Conservation (phyloP, 2,888 invertebrate species). For the Agrotis clavis region DNA sequence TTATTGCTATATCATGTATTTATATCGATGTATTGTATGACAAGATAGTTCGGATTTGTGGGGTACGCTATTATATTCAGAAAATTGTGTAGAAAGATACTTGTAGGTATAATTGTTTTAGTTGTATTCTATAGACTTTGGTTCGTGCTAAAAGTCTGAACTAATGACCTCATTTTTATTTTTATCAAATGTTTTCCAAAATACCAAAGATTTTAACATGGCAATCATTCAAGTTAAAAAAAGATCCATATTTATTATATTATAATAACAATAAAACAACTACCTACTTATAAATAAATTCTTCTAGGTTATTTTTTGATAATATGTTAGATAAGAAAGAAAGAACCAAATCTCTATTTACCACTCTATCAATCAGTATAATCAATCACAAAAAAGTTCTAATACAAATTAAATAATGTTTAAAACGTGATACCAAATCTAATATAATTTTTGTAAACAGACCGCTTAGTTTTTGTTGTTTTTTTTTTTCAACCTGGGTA, state of each 20-base stretch:
- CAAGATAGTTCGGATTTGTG: background rate
- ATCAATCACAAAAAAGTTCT: too few relatives aligned
- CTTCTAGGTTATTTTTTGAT: too few relatives aligned
- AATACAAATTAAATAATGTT: background rate
- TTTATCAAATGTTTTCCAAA: background rate
- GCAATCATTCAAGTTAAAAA: background rate
- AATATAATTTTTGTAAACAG: background rate
- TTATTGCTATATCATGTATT: conserved; percentile 37
- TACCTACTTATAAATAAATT: too few relatives aligned
- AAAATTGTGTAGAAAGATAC: background rate
- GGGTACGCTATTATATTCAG: background rate
- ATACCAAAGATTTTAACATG: background rate
- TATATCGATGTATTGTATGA: conserved; percentile 15
- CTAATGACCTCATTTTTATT: background rate
- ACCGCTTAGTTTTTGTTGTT: too few relatives aligned
- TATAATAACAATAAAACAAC: too few relatives aligned
- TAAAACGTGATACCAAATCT: background rate
- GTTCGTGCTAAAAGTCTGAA: background rate
- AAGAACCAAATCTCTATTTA: too few relatives aligned
- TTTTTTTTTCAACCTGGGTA: conserved; percentile 10
- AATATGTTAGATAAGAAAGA: too few relatives aligned
- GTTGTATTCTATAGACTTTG: background rate
- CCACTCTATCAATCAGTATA: too few relatives aligned
- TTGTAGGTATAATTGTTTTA: too few relatives aligned
- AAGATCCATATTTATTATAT: too few relatives aligned